These are phyloP conservation scores for Alosa sapidissima DNA, from an alignment of 2,797 vertebrate genomes.

Conservation along the genomic window DNA sequence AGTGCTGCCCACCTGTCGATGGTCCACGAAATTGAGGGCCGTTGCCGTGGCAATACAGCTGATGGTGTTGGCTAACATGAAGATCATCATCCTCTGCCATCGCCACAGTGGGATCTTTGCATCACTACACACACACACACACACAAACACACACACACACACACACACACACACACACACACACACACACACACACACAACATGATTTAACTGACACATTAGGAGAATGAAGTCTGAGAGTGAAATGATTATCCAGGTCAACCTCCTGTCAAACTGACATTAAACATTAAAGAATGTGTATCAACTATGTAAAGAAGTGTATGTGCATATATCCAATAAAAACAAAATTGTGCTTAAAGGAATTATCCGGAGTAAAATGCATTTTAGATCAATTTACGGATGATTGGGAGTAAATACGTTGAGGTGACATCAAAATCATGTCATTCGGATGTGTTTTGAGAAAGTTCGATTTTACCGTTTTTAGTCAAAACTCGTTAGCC, in stretches of 20 bases:
- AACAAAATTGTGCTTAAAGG: neutral
- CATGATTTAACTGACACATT: neutral
- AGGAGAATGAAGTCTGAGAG: neutral
- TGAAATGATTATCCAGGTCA: conserved; percentile 3
- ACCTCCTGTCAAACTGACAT: neutral
- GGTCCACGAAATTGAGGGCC: conserved; percentile 76
- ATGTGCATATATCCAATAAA: neutral
- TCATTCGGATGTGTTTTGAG: too few species aligned
- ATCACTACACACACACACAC: conserved; percentile 62
- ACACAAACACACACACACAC: conserved; percentile 24
- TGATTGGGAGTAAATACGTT: too few species aligned
- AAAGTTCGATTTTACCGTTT: too few species aligned
- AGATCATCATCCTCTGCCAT: conserved; percentile 84
- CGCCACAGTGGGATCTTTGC: conserved; percentile 79
- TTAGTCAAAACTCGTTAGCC: too few species aligned
- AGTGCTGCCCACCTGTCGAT: conserved; percentile 68
- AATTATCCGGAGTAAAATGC: too few species aligned
- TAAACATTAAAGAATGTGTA: neutral
- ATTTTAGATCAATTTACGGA: too few species aligned
- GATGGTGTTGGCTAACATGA: conserved; percentile 81
- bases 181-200: too few species aligned
- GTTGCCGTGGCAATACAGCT: conserved; percentile 73
- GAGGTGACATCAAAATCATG: too few species aligned
- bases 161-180: neutral
- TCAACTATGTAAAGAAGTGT: neutral